Evolutionary conservation across 2,888 invertebrate genomes (phyloP).

Genomic region (Itoplectis maculator): DNA sequence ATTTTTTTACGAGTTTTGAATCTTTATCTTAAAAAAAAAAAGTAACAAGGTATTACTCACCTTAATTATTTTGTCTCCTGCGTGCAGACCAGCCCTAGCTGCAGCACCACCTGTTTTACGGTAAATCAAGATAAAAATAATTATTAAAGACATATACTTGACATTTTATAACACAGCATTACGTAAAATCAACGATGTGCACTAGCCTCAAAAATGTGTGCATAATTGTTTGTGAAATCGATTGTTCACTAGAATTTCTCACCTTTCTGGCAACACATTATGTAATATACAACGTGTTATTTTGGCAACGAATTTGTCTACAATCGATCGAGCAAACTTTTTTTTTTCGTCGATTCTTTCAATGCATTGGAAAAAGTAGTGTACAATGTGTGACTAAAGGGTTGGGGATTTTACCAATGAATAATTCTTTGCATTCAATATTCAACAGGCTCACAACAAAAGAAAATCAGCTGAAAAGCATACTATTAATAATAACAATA

Average conservation of each 20-base stretch:
- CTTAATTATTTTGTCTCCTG: slow-evolving; percentile 97
- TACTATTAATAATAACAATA: not conserved
- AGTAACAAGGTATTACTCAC: slow-evolving; percentile 84
- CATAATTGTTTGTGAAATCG: no score
- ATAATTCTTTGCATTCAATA: not conserved
- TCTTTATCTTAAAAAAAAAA: not conserved
- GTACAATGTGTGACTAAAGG: not conserved
- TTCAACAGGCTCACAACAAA: no score
- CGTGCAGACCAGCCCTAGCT: slow-evolving; percentile 95
- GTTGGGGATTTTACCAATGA: not conserved
- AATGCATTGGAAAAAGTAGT: no score
- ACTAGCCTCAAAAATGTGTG: not conserved
- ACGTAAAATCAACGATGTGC: not conserved
- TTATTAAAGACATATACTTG: not conserved
- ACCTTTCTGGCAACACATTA: not conserved
- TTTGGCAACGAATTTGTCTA: not conserved
- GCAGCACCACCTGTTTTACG: slow-evolving; percentile 92
- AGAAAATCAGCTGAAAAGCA: no score
- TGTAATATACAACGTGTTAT: not conserved
- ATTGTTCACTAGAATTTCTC: not conserved
- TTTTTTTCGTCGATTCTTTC: slow-evolving; percentile 32
- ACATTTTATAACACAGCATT: not conserved
- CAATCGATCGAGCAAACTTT: slow-evolving; percentile 32
- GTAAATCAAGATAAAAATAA: slow-evolving; percentile 1
- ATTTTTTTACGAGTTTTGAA: not conserved